Conservation (phyloP, 2,888 invertebrate species). For the Serripes groenlandicus region DNA sequence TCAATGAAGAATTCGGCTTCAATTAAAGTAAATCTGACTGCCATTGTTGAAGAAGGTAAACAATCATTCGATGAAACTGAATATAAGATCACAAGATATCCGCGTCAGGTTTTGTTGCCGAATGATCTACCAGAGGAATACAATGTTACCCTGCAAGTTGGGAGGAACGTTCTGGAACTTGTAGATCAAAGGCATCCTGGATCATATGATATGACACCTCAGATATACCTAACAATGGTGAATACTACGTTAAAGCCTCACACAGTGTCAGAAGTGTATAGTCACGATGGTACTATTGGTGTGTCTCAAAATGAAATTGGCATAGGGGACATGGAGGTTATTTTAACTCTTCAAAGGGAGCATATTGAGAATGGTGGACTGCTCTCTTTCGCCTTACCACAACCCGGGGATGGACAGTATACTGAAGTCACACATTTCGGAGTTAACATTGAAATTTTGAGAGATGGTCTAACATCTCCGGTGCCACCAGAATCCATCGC, state of each 20-base stretch:
- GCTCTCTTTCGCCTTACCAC: not conserved
- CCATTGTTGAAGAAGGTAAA: not conserved
- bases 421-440: not conserved
- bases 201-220: not conserved
- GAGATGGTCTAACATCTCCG: not conserved
- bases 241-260: not conserved
- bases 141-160: not conserved
- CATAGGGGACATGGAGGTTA: not conserved
- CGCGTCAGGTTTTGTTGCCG: not conserved
- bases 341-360: not conserved
- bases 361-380: not conserved
- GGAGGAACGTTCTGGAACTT: not conserved
- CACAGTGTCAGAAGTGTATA: not conserved
- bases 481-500: not conserved
- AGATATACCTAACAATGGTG: not conserved
- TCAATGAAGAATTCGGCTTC: not conserved
- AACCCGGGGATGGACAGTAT: not conserved
- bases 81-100: not conserved
- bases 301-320: not conserved
- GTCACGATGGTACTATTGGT: not conserved
- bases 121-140: not conserved
- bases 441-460: not conserved
- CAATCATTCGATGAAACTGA: not conserved
- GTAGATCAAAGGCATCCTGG: not conserved
- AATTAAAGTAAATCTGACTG: not conserved